phyloP scores from a whole-genome alignment of 2,888 invertebrate species.

The Spodoptera littoralis region DNA sequence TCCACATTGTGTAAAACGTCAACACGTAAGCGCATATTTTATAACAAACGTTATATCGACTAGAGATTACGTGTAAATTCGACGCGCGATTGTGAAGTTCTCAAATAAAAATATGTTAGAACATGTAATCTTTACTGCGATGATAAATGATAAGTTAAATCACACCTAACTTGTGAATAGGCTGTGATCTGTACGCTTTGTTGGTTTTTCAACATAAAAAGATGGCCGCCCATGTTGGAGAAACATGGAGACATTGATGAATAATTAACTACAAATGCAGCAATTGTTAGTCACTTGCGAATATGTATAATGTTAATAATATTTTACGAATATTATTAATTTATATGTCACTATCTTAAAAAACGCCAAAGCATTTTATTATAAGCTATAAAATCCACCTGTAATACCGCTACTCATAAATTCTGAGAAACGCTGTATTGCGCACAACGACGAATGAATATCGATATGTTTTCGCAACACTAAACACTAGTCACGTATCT shows the following conservation, averaged over 20 bases:
- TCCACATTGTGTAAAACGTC: conserved; percentile 32
- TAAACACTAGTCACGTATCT: conserved; percentile 66
- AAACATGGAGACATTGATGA: conserved; percentile 13
- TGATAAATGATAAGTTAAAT: conserved; percentile 47
- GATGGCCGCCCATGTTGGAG: conserved; percentile 28
- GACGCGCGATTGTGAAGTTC: conserved; percentile 21
- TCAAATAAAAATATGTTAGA: conserved; percentile 26
- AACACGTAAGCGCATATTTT: conserved; percentile 39
- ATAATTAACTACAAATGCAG: conserved; percentile 21
- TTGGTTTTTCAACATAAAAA: conserved; percentile 36
- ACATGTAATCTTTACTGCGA: conserved; percentile 36
- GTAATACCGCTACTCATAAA: conserved; percentile 61
- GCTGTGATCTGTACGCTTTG: conserved; percentile 35
- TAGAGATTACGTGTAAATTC: conserved; percentile 31
- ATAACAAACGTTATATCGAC: conserved; percentile 37
- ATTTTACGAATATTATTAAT: conserved; percentile 1
- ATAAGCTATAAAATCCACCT: conserved; percentile 60
- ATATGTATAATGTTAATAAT: neutral
- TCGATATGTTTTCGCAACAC: conserved; percentile 67
- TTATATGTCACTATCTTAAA: conserved; percentile 29
- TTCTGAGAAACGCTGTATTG: conserved; percentile 65
- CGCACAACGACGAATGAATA: conserved; percentile 58
- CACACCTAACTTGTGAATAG: conserved; percentile 43
- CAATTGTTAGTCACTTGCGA: conserved; percentile 17
- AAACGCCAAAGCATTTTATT: conserved; percentile 53